Conservation (phyloP, 2,797 vertebrate species). For the Trachurus trachurus region DNA sequence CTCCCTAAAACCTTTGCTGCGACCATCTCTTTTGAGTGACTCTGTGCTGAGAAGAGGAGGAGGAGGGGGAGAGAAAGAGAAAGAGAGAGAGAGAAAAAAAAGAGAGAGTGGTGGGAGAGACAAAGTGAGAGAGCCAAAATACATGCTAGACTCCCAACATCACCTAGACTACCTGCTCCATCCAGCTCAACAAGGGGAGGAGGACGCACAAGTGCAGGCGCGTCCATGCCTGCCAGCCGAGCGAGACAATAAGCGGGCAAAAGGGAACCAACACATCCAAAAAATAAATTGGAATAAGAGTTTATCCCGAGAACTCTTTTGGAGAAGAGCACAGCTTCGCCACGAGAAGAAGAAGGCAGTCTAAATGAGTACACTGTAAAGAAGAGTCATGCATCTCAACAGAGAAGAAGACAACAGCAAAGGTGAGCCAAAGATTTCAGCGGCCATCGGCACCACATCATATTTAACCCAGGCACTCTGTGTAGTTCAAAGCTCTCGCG, state of each 20-base stretch:
- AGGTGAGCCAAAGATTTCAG: conserved; percentile 79
- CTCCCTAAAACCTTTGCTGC: conserved; percentile 74
- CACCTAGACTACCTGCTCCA: conserved; percentile 79
- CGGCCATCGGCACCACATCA: conserved; percentile 33
- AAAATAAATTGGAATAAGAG: conserved; percentile 74
- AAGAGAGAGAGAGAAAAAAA: conserved; percentile 4
- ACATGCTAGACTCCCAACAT: conserved; percentile 65
- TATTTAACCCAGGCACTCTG: conserved; percentile 44
- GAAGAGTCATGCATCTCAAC: conserved; percentile 88
- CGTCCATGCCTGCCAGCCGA: conserved; percentile 76
- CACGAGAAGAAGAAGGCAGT: conserved; percentile 55
- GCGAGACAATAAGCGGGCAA: conserved; percentile 62
- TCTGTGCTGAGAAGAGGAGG: conserved; percentile 42
- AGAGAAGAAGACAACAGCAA: conserved; percentile 84
- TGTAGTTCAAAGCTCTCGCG: conserved; percentile 73
- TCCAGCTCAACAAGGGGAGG: conserved; percentile 71
- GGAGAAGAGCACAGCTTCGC: conserved; percentile 46
- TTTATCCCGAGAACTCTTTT: conserved; percentile 72
- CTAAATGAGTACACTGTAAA: conserved; percentile 73
- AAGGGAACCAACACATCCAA: conserved; percentile 46
- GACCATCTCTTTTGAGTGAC: conserved; percentile 69
- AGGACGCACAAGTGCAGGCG: conserved; percentile 83
- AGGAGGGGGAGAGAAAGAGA: not conserved
- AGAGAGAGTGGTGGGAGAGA: conserved; percentile 11
- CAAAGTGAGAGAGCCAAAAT: conserved; percentile 47